Conservation (phyloP, 2,888 invertebrate genomes). For the Trissoscelio sp. region DNA sequence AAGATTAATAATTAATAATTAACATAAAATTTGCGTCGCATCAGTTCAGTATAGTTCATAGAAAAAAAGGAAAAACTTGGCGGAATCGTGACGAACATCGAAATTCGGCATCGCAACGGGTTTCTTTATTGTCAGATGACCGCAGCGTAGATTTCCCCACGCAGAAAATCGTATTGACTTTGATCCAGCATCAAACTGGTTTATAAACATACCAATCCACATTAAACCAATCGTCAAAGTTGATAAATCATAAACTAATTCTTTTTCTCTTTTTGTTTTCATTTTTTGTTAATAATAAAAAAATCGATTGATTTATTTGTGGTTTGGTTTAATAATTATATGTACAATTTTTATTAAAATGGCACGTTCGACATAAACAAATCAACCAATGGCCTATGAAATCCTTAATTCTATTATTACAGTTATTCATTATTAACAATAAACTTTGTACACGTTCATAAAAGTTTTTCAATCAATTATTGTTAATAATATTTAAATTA, state of each 20-base stretch:
- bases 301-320: constrained; percentile 62
- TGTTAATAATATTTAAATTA: constrained; percentile 76
- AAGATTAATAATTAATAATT: not conserved
- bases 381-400: constrained; percentile 70
- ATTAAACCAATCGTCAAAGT: constrained; percentile 58
- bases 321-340: constrained; percentile 72
- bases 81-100: constrained; percentile 18
- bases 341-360: constrained; percentile 79
- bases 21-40: constrained; percentile 1
- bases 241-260: constrained; percentile 6
- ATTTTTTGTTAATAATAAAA: too few relatives aligned
- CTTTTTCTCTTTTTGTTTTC: not conserved
- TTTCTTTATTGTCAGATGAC: constrained; percentile 78
- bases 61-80: constrained; percentile 12
- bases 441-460: constrained; percentile 79
- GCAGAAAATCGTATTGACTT: constrained; percentile 67
- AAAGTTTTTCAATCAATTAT: constrained; percentile 47
- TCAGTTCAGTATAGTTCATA: constrained; percentile 28
- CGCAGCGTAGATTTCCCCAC: constrained; percentile 67
- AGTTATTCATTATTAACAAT: constrained; percentile 74
- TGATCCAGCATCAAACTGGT: constrained; percentile 58
- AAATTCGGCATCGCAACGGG: constrained; percentile 43
- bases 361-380: constrained; percentile 79
- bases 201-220: constrained; percentile 58
- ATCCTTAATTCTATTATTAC: constrained; percentile 68